A percentile compares a stretch with the other conserved stretches of the same genome.
Evolutionary conservation across 2,888 invertebrate species (phyloP).

Genomic region (Caenorhabditis sp.): DNA sequence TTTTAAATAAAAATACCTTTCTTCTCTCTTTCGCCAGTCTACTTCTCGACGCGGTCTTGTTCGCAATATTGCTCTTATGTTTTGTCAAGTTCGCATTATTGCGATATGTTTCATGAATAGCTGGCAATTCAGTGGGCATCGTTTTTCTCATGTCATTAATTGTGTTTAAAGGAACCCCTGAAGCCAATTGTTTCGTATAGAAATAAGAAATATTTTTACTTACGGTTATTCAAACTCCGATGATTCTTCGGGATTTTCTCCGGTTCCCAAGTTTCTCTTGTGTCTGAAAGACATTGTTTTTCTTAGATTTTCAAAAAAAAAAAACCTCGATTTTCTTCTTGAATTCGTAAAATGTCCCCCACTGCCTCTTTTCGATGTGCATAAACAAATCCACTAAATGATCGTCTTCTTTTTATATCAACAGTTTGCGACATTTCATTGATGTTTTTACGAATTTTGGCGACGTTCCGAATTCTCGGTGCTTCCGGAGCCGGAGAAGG

Average conservation of each 20-base stretch:
- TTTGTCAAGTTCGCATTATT: slow-evolving; percentile 15
- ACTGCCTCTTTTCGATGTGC: slow-evolving; percentile 14
- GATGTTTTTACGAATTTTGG: slow-evolving; percentile 8
- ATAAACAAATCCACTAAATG: slow-evolving; percentile 22
- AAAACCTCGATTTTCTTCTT: neutral
- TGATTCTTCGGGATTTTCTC: neutral
- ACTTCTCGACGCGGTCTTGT: slow-evolving; percentile 1
- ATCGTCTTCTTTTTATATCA: slow-evolving; percentile 20
- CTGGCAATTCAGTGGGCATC: slow-evolving; percentile 15
- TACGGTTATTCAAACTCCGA: neutral
- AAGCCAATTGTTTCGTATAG: neutral
- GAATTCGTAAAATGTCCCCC: slow-evolving; percentile 2
- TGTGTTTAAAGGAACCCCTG: neutral
- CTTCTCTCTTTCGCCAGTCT: neutral
- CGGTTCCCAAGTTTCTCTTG: neutral
- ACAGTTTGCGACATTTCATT: neutral
- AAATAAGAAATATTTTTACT: neutral
- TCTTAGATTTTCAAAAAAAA: neutral
- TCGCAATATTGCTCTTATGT: slow-evolving; percentile 1
- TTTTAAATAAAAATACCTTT: too few species aligned
- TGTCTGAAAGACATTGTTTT: neutral
- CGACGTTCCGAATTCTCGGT: neutral
- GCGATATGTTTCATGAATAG: slow-evolving; percentile 7
- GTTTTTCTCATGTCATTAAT: slow-evolving; percentile 28
- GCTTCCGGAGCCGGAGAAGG: neutral